A percentile compares a stretch with the other conserved stretches of the same genome.
Conservation (phyloP, 1,140 invertebrate species). For the Polyergus mexicanus region DNA sequence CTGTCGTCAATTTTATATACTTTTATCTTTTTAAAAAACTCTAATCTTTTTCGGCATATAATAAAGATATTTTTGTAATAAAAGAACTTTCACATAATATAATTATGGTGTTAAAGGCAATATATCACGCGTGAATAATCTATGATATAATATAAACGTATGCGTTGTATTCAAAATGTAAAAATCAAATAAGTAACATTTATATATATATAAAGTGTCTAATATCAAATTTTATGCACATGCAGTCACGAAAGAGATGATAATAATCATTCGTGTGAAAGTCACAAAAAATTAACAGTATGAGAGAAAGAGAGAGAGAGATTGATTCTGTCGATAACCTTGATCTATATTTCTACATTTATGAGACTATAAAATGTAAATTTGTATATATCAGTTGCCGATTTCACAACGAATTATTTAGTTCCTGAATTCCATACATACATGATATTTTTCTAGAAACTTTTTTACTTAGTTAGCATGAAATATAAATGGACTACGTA, state of each 20-base stretch:
- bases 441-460: not conserved
- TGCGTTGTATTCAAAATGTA: not conserved
- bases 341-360: not conserved
- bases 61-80: not conserved
- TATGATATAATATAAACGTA: not conserved
- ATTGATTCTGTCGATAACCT: conserved; percentile 3
- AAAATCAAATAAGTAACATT: not conserved
- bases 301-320: not conserved
- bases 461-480: not conserved
- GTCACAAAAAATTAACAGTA: not conserved
- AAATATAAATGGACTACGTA: too few relatives aligned
- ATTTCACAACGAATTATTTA: conserved; percentile 15
- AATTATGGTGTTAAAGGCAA: conserved; percentile 16
- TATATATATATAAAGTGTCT: conserved; percentile 6
- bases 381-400: conserved; percentile 6
- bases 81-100: not conserved
- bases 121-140: not conserved
- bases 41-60: not conserved
- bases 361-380: not conserved
- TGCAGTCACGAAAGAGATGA: conserved; percentile 10
- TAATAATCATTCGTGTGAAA: conserved; percentile 27
- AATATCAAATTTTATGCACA: conserved; percentile 41
- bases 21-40: not conserved
- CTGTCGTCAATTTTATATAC: not conserved
- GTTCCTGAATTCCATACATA: not conserved